Conservation (phyloP, 2,797 vertebrate species). For the Dendrocincla fuliginosa region DNA sequence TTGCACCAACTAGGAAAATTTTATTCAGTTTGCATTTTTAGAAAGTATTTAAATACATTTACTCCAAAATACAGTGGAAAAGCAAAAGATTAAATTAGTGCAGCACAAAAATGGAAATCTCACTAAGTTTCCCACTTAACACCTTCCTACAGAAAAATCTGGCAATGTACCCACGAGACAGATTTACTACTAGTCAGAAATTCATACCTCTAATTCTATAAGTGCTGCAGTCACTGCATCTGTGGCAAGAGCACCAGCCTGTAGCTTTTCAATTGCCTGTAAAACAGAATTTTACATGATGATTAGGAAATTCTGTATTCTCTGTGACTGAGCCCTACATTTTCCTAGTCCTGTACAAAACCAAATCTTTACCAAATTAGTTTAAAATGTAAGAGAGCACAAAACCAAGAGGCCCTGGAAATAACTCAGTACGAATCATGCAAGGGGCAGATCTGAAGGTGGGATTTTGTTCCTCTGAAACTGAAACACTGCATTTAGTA, state of each 20-base stretch:
- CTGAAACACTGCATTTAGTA: not conserved
- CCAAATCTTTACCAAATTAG: not conserved
- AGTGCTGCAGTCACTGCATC: constrained; percentile 97
- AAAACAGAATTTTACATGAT: constrained; percentile 59
- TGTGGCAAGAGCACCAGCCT: constrained; percentile 91
- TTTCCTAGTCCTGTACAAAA: not conserved
- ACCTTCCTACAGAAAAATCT: not conserved
- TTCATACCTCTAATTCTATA: constrained; percentile 93
- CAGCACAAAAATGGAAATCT: not conserved
- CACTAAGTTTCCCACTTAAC: not conserved
- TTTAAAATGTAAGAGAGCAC: not conserved
- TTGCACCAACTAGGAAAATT: not conserved
- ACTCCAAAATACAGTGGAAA: not conserved
- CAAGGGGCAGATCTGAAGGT: not conserved
- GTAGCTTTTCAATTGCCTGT: constrained; percentile 95
- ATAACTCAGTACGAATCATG: not conserved
- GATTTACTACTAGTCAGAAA: not conserved
- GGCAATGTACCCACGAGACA: not conserved
- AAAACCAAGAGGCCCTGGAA: not conserved
- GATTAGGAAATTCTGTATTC: not conserved
- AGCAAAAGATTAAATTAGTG: not conserved
- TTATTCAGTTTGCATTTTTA: not conserved
- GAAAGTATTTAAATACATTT: not conserved
- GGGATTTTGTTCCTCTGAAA: not conserved
- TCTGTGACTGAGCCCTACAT: not conserved